Conservation (phyloP, 2,888 invertebrate genomes). For the Spialia ferax region DNA sequence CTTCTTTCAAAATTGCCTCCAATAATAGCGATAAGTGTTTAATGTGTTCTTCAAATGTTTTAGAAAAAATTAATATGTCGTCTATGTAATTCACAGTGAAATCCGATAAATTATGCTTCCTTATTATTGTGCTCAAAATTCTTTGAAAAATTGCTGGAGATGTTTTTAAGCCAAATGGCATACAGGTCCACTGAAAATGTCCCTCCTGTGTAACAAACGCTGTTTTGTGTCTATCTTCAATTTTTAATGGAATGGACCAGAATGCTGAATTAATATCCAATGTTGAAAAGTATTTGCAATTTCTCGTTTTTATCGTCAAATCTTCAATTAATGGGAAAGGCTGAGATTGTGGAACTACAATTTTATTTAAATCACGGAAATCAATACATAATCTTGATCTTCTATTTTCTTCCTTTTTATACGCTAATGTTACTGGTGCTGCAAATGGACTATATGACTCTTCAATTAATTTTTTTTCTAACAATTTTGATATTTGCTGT, state of each 20-base stretch:
- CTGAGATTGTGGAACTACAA: not conserved
- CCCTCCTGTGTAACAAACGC: not conserved
- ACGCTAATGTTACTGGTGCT: not conserved
- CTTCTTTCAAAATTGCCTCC: not conserved
- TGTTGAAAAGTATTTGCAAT: not conserved
- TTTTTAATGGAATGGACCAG: not conserved
- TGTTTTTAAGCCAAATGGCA: not conserved
- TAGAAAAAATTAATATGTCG: not conserved
- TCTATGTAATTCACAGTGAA: not conserved
- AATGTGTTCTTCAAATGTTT: not conserved
- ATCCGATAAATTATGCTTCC: not conserved
- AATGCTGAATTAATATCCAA: not conserved
- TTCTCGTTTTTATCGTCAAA: not conserved
- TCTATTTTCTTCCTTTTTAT: not conserved
- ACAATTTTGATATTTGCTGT: not conserved
- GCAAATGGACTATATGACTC: not conserved
- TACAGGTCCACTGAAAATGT: not conserved
- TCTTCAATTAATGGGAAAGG: not conserved
- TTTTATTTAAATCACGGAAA: not conserved
- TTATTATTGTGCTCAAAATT: not conserved
- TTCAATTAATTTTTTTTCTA: not conserved
- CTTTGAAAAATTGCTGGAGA: not conserved
- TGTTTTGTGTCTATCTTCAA: not conserved
- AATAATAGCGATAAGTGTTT: not conserved
- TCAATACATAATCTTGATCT: not conserved